These are phyloP conservation scores for Megaleporinus macrocephalus DNA, from an alignment of 2,113 vertebrate species.

Conservation along the genomic window DNA sequence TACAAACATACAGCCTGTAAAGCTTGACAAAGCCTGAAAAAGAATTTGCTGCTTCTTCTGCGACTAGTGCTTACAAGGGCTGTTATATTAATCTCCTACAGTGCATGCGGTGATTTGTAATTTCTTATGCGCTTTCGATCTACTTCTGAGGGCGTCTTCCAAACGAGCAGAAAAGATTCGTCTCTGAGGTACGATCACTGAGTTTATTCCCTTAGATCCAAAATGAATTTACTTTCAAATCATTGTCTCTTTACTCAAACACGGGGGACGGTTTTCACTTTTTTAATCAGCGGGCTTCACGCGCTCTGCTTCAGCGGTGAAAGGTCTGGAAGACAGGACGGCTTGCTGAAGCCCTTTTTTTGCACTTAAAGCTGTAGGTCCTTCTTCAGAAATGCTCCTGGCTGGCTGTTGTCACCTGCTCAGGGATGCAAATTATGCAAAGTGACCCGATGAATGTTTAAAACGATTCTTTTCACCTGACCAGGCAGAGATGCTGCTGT, in stretches of 20 bases:
- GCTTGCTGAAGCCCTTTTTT: background rate
- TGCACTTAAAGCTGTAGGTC: background rate
- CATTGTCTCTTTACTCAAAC: slow-evolving; percentile 18
- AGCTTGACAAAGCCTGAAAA: slow-evolving; percentile 12
- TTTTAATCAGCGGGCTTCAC: background rate
- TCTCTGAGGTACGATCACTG: slow-evolving; percentile 2
- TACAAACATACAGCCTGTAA: background rate
- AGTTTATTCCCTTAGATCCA: background rate
- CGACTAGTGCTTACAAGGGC: background rate
- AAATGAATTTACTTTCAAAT: slow-evolving; percentile 32
- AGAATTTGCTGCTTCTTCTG: slow-evolving; percentile 11
- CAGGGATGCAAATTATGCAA: slow-evolving; percentile 57
- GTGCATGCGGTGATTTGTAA: background rate
- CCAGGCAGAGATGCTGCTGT: background rate
- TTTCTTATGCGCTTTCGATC: slow-evolving; percentile 14
- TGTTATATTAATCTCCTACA: slow-evolving; percentile 21
- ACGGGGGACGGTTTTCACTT: background rate
- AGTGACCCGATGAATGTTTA: slow-evolving; percentile 50
- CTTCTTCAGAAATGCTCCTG: slow-evolving; percentile 32
- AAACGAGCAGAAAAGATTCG: background rate
- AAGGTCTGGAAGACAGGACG: background rate
- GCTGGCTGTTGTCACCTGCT: slow-evolving; percentile 28
- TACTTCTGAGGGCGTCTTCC: background rate
- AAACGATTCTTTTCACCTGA: slow-evolving; percentile 42
- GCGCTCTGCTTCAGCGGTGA: background rate